Base-by-base conservation (phyloP, 2,888 invertebrate species). In the Scaptomyza polygonia region DNA sequence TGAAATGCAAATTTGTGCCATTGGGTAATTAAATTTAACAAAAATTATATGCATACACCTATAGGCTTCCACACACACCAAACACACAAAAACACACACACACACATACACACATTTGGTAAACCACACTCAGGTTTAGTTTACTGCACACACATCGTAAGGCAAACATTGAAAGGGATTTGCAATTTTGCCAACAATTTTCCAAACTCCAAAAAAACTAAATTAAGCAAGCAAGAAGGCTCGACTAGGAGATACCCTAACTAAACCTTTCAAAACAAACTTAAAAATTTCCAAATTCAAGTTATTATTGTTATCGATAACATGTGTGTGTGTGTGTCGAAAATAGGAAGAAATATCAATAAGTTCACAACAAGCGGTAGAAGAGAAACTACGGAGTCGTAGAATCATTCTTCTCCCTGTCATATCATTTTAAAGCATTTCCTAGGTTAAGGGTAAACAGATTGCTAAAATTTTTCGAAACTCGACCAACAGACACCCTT, bases 21-120 rank as follows among this genome's bases (percentile, higher is more conserved):
- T 57, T 27, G 42, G 62, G 49, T 80, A 80, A 86, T 86, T 80
- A 86, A 83, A 77, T 79, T 83, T 55, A 64, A 30, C 55, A 67
- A 42, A 79, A 65, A 63, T 75, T 45, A 67, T 44, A 54, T 51
- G 44, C 61, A 66, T 29, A 65, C 56, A 63, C 57, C 57, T 42
- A 44, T 21, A 8, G 45, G 34, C n/a, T 14, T 12, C 14, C 25
- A 25, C 21, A 21, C 3, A 1, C 21, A 21, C 21, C 21, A 32
- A 30, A 36, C 25, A 39, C 32, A 52, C 43, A 25, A 29, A 45
- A 18, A 27, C 30, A 25, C n/a, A 11, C 30, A 56, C n/a, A 49
- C 27, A 52, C 27, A 64, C 14, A 39, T 18, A 14, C 44, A 44
- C 27, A 32, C n/a, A 32, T 25, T 5, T 25, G 25, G 5, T 3